Evolutionary conservation across 2,113 vertebrate genomes (phyloP).

Genomic region (Odobenus rosmarus): DNA sequence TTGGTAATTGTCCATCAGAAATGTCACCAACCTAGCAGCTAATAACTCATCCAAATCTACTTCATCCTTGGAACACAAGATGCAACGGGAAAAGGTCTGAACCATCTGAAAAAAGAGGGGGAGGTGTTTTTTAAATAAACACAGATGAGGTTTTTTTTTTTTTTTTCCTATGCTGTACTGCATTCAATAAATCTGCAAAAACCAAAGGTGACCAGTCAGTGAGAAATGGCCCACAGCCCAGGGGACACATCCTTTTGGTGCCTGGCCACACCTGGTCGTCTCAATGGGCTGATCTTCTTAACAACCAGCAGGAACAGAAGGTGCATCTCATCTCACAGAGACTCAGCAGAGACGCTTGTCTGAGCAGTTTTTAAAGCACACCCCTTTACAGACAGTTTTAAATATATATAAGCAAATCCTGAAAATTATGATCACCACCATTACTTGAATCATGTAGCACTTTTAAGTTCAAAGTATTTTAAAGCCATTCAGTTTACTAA

Average conservation of each 20-base stretch:
- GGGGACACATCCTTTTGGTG: background rate
- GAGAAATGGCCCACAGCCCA: background rate
- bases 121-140: background rate
- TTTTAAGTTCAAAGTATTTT: slow-evolving; percentile 30
- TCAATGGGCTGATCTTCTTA: background rate
- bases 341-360: background rate
- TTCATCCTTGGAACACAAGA: slow-evolving; percentile 92
- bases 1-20: slow-evolving; percentile 91
- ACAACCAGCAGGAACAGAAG: background rate
- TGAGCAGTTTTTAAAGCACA: background rate
- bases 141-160: background rate
- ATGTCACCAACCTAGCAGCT: slow-evolving; percentile 90
- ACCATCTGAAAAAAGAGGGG: slow-evolving; percentile 84
- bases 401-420: slow-evolving; percentile 5
- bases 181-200: background rate
- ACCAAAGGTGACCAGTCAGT: background rate
- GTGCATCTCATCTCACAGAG: background rate
- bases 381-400: background rate
- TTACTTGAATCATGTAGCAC: background rate
- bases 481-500: background rate
- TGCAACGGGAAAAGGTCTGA: slow-evolving; percentile 91
- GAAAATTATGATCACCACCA: background rate
- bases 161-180: background rate
- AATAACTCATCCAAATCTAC: slow-evolving; percentile 92
- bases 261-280: background rate